Evolutionary conservation across 2,888 invertebrate genomes (phyloP), one percentile per base, ranked within the genome.

Genomic region (Temnothorax rugatulus): DNA sequence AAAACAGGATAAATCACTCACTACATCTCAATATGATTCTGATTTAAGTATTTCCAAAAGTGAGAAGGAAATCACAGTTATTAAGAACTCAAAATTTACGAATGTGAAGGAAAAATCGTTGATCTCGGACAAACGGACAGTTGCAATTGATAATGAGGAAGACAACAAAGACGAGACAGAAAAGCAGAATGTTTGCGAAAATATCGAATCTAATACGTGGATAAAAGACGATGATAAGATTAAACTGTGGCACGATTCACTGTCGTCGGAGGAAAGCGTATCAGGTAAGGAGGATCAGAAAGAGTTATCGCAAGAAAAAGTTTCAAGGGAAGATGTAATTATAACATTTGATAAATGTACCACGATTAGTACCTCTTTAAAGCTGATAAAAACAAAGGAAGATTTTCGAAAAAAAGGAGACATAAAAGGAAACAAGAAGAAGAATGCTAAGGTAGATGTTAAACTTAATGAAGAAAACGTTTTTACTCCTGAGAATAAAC

Each of bases 161-260:
- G 64, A 52, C 0, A 25, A 54, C 1, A 25, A 54, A 81, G 64
- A 61, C 2, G 11, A 57, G 1, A 47, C 25, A 25, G 21, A n/a
- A 18, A 87, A 88, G 7, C 21, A 73, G 15, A 83, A 84, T 66
- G 57, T 41, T n/a, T 47, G 9, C 4, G 11, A 54, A 41, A 38
- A 75, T 57, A 68, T 54, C 61, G 29, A 44, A n/a, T 11, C 4
- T 13, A 34, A 34, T 59, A 38, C 18, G 61, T 38, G 15, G 52
- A 41, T 18, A 73, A 68, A 69, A 18, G 68, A 66, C 13, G 89
- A 86, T 25, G 90, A 91, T 68, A 89, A 87, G 68, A 93, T 94
- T 63, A 90, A 90, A 85, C 89, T 94, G 68, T 94, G 94, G 94
- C 88, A 88, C 59, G 93, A 93, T 82, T 90, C 91, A 9, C 38